Base-by-base conservation (phyloP, 2,113 vertebrate genomes). In the Herpailurus yagouaroundi region DNA sequence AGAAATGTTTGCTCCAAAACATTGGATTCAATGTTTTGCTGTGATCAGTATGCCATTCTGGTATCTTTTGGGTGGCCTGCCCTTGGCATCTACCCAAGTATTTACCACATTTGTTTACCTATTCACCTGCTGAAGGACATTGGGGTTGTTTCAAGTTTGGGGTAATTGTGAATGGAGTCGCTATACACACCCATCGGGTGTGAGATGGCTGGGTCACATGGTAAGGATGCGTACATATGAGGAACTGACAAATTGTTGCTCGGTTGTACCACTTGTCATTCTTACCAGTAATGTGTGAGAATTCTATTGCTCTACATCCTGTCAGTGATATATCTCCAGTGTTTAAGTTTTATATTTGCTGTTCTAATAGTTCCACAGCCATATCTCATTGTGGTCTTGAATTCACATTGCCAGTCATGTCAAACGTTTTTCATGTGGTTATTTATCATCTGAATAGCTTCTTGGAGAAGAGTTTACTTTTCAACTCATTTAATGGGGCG, bases 301-400 rank as follows among this genome's bases (percentile, higher is more conserved):
- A 13, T 25, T 10, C 64, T 16, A 2, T 63, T n/a, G 12, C 1
- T 81, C 38, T 19, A 9, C 16, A 23, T 5, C 2, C 19, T 4
- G 1, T 1, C 50, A 11, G 25, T 8, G 57, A 1, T 4, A 0
- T 3, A 4, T 25, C 10, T 27, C 52, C 6, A 1, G 23, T 12
- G 14, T 7, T 9, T 19, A 19, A 16, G 41, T 74, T 25, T 4
- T n/a, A 1, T 23, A 10, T n/a, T 13, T 74, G 31, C 14, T 23
- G 1, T 33, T 73, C 48, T 66, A 23, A 38, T 8, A 5, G 18
- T 4, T 13, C 29, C 55, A 50, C 7, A 4, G 4, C 23, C 3
- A 6, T 29, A 15, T 29, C 38, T 27, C 50, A 7, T 7, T 1
- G 36, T 50, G 18, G 11, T 68, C 31, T 60, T 83, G 36, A n/a